These are phyloP conservation scores for Prunella strophiata DNA, from an alignment of 2,797 vertebrate species.

Conservation along the genomic window DNA sequence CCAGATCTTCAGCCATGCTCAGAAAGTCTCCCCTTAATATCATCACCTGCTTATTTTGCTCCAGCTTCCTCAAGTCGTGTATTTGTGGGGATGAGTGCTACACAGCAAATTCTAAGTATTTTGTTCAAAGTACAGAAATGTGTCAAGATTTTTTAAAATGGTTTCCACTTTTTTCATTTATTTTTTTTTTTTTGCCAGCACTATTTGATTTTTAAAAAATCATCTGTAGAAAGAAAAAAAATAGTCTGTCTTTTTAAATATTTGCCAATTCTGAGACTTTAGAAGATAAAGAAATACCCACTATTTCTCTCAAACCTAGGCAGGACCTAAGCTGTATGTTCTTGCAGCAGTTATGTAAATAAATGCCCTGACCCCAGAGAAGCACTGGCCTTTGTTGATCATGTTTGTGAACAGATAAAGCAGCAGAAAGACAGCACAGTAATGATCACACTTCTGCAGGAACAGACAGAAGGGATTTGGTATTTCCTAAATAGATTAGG, in stretches of 20 bases:
- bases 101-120: not conserved
- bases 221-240: not conserved
- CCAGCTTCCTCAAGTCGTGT: not conserved
- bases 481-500: not conserved
- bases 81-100: not conserved
- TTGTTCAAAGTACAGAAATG: not conserved
- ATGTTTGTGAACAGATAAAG: not conserved
- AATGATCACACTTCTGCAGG: not conserved
- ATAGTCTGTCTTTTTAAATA: not conserved
- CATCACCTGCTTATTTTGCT: not conserved
- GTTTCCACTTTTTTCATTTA: not conserved
- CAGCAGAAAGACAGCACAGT: not conserved
- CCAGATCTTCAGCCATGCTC: not conserved
- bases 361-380: not conserved
- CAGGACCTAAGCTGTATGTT: not conserved
- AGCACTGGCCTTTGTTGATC: not conserved
- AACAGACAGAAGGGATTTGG: not conserved
- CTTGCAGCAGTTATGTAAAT: not conserved
- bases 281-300: not conserved
- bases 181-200: not conserved
- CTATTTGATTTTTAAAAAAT: not conserved
- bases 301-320: not conserved
- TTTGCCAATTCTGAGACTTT: not conserved
- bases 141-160: not conserved
- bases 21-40: not conserved